Conservation (phyloP, 2,888 invertebrate species). For the Athalia rosae region DNA sequence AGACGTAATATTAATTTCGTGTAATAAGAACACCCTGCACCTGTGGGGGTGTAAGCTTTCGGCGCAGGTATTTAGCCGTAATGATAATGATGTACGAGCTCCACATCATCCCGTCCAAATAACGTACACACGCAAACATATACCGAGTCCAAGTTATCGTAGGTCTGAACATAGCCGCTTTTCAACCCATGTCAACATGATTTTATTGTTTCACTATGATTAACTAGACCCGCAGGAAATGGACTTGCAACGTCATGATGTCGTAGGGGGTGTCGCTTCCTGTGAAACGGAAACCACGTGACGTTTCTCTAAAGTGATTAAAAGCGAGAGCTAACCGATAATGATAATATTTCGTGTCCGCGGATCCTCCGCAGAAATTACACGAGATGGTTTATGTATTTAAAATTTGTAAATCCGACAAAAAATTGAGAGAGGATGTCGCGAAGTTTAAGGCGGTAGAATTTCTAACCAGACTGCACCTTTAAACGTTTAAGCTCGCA, state of each 20-base stretch:
- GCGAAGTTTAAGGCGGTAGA: too few relatives aligned
- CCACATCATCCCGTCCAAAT: background rate
- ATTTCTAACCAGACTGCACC: too few relatives aligned
- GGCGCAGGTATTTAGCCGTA: background rate
- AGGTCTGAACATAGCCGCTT: constrained; percentile 16
- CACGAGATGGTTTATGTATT: too few relatives aligned
- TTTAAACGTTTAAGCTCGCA: constrained; percentile 3
- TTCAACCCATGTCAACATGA: constrained; percentile 27
- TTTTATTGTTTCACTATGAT: constrained; percentile 2
- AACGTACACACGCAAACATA: too few relatives aligned
- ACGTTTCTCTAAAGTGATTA: too few relatives aligned
- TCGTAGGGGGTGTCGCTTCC: background rate
- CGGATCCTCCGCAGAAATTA: too few relatives aligned
- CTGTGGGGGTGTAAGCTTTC: background rate
- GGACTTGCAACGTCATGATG: background rate
- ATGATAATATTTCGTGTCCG: too few relatives aligned
- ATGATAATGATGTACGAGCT: background rate
- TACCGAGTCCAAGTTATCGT: constrained; percentile 9
- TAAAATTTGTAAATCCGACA: too few relatives aligned
- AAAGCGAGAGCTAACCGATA: too few relatives aligned
- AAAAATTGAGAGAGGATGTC: too few relatives aligned
- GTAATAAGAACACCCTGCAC: constrained; percentile 14
- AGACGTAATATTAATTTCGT: constrained; percentile 31
- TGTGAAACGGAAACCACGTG: too few relatives aligned
- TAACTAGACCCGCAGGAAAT: background rate